Conservation (phyloP, 2,797 vertebrate genomes). For the Dipus sagitta region DNA sequence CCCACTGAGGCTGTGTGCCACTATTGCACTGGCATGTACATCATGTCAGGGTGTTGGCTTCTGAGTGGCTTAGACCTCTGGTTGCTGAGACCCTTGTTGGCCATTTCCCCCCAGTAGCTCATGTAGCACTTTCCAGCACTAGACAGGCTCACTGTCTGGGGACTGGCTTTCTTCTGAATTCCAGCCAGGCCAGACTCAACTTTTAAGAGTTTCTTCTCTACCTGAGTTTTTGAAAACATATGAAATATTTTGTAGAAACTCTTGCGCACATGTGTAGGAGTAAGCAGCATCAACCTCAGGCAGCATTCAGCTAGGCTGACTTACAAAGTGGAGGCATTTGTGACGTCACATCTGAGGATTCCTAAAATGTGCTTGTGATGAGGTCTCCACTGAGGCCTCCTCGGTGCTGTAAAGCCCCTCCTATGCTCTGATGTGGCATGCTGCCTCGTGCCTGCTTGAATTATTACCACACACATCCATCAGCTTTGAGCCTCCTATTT, state of each 20-base stretch:
- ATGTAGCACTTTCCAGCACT: too few species aligned
- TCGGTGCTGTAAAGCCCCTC: too few species aligned
- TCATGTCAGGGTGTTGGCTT: too few species aligned
- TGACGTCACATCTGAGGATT: background rate
- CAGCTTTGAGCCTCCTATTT: background rate
- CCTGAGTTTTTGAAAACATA: background rate
- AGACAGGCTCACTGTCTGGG: too few species aligned
- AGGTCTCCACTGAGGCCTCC: background rate
- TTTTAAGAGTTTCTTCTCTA: background rate
- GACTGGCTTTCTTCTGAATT: too few species aligned
- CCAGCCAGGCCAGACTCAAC: background rate
- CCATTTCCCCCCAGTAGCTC: too few species aligned
- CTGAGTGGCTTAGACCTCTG: too few species aligned
- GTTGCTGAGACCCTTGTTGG: too few species aligned
- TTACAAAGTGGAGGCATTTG: background rate
- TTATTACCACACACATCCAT: background rate
- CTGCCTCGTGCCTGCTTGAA: background rate
- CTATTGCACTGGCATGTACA: too few species aligned
- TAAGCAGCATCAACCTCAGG: background rate
- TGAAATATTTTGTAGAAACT: background rate
- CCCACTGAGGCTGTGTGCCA: too few species aligned
- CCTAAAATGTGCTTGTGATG: background rate
- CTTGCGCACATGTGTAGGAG: background rate
- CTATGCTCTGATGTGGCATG: background rate
- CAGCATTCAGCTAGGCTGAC: background rate